phyloP scores from a whole-genome alignment of 92 coral and sea anemone genomes.

The Parazoanthus swiftii region DNA sequence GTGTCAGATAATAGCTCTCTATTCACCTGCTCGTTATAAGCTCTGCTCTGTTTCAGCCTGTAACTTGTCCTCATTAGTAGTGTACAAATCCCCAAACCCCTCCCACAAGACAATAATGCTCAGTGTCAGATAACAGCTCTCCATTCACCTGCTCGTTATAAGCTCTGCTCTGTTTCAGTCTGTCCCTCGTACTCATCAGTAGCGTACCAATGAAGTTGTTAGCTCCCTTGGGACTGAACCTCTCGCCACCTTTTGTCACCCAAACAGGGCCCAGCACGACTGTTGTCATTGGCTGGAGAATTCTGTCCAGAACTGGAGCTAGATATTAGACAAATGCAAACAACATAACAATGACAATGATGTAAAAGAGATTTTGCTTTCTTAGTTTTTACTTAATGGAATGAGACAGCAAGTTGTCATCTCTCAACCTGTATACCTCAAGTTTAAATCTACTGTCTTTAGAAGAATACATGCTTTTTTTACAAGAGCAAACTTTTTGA shows the following conservation, averaged over 20 bases:
- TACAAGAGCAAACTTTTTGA: no score
- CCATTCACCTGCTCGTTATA: conserved; percentile 79
- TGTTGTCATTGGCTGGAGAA: conserved; percentile 83
- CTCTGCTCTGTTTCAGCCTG: conserved; percentile 80
- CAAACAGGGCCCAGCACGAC: conserved; percentile 88
- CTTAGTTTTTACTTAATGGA: no score
- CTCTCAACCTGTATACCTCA: no score
- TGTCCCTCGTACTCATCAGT: conserved; percentile 69
- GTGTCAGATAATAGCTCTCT: no score
- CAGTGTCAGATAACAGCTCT: no score
- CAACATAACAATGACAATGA: no score
- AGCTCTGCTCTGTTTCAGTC: conserved; percentile 79
- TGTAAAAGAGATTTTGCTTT: no score
- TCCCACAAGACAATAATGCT: no score
- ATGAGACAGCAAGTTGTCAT: no score
- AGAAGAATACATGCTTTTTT: no score
- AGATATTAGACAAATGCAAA: not conserved
- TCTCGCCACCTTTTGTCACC: conserved; percentile 92
- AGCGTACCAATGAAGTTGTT: conserved; percentile 74
- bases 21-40: conserved; percentile 80
- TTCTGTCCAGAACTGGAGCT: conserved; percentile 90
- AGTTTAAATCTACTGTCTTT: no score
- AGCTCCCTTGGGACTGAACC: conserved; percentile 94
- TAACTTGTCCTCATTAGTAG: not conserved
- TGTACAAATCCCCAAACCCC: no score